A percentile compares a stretch with the other conserved stretches of the same genome.
Evolutionary conservation across 2,888 invertebrate species (phyloP).

Genomic region (Perithous albicinctus): DNA sequence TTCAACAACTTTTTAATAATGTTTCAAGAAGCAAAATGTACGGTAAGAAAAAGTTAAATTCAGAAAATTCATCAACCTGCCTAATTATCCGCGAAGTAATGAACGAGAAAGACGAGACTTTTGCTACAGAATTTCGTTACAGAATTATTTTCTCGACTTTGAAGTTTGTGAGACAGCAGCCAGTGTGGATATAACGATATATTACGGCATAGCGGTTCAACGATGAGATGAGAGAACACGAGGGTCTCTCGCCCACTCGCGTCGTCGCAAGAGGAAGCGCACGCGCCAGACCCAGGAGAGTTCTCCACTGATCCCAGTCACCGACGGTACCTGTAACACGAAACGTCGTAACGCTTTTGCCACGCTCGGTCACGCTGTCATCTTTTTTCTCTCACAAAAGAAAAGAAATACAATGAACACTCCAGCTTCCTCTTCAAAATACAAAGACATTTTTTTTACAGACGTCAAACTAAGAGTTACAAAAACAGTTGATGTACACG

Average conservation of each 20-base stretch:
- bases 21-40: not conserved
- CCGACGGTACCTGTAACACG: conserved; percentile 75
- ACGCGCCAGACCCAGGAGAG: conserved; percentile 74
- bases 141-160: conserved; percentile 3
- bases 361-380: not conserved
- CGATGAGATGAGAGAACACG: conserved; percentile 39
- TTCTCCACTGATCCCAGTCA: conserved; percentile 73
- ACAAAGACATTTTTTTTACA: not conserved
- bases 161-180: not conserved
- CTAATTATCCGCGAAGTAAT: not conserved
- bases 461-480: too few relatives aligned
- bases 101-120: not conserved
- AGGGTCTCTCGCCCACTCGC: conserved; percentile 32
- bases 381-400: not conserved
- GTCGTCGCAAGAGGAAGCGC: conserved; percentile 68
- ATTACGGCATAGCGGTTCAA: not conserved
- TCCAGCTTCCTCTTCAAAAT: not conserved
- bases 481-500: too few relatives aligned
- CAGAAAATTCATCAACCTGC: not conserved
- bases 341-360: conserved; percentile 71
- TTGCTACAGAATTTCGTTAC: not conserved
- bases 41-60: not conserved
- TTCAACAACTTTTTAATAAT: not conserved
- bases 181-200: conserved; percentile 3
- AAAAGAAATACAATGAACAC: not conserved